Base-by-base conservation (phyloP, 2,797 vertebrate species). In the Takifugu rubripes region DNA sequence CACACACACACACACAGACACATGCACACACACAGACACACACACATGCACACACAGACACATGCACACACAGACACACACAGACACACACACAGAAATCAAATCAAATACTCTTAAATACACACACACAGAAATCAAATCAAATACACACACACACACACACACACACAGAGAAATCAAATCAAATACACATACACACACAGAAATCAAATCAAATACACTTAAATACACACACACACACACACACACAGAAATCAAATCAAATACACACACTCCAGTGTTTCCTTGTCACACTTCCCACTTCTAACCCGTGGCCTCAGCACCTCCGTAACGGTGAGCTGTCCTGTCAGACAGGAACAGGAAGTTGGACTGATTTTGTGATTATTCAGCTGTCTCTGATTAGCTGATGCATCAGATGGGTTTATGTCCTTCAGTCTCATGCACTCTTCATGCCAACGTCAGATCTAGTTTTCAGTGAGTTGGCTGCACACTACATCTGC, bases 231-330 rank as follows among this genome's bases (percentile, higher is more conserved):
- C 40, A 43, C 40, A 43, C 40, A 43, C 40, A 43, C 40, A 43
- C 40, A 43, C 40, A 43, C 3, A 43, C 40, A 11, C 15, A 11
- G 3, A n/a, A n/a, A n/a, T n/a, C n/a, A n/a, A n/a, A n/a, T n/a
- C n/a, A n/a, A n/a, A n/a, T n/a, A 11, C 40, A 16, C 27, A 3
- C 68, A 68, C 62, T 63, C 17, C 51, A 62, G 55, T 73, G n/a
- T 61, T 78, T 76, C 61, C 51, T 48, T 67, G 6, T 75, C 48
- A 53, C 69, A 75, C 80, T 78, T 78, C 70, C 58, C 43, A 29
- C 59, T 75, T 64, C 50, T 55, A n/a, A 16, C 57, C 44, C 31
- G 16, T 49, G 3, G 12, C 29, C 45, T 47, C 33, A 36, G 33
- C 33, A 36, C 33, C 33, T 36, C 33, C 1, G 33, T 10, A 10